Evolutionary conservation across 1,140 invertebrate species (phyloP), one percentile per base, ranked within the genome.

Genomic region (Euschistus heros): DNA sequence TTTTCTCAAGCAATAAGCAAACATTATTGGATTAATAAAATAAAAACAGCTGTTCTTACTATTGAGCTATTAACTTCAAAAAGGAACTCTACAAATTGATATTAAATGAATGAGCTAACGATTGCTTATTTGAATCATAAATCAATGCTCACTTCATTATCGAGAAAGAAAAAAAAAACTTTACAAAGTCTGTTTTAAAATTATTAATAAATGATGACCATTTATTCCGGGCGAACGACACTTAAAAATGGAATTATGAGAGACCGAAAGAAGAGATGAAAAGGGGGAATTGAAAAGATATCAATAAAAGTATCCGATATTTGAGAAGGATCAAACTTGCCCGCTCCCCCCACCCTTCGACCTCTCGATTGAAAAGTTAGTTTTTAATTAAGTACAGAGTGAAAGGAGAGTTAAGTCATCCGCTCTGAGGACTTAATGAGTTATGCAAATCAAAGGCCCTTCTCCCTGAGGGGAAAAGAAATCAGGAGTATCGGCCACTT

Each of bases 371-470:
- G 65, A 52, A 66, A 66, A 66, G 59, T 66, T 66, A 66, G 59
- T 66, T 66, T 66, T 66, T 66, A 66, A 66, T 66, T 66, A 66
- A 66, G 65, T 66, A 54, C 57, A 46, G 62, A 47, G 30, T 46
- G 62, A 66, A 62, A 59, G 62, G 22, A 62, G 65, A 66, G 65
- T 62, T 66, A 66, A 66, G 65, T 66, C 55, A 37, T 37, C 33
- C 46, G 33, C 55, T 30, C 13, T 46, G 18, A 62, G 59, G 55
- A 54, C 52, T 66, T 66, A 66, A 66, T 66, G 65, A 66, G 65
- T 59, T 66, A 66, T 66, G 65, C 65, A 66, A 66, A 66, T 66
- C 65, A 66, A 66, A 59, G 57, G 37, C 33, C 18, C 30, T 52
- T 30, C n/a, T 8, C 18, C n/a, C 17, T 33, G 22, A 37, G 59